Evolutionary conservation across 2,888 invertebrate species (phyloP), one percentile per base, ranked within the genome.

Genomic region (Polietes domitor): DNA sequence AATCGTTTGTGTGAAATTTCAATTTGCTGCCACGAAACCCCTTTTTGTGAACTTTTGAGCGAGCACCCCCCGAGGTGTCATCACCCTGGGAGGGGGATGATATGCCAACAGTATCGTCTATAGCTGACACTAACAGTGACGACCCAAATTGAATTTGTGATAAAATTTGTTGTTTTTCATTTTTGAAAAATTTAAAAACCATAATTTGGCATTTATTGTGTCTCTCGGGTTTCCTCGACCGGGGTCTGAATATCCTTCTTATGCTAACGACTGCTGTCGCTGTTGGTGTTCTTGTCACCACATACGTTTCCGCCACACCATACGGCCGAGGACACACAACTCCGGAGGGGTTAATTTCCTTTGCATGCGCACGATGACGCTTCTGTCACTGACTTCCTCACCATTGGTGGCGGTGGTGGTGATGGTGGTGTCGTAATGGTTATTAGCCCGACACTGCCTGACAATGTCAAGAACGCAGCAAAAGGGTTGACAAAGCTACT

Each of bases 121-220:
- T 9, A 28, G 26, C 26, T n/a, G 24, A 21, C 58, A 32, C 28
- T n/a, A 37, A 32, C 70, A 74, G 58, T 26, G 58, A 32, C 41
- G 55, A 5, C 0, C 71, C 37, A 75, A 75, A 84, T 75, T 84
- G 32, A 78, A 84, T 84, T 84, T 75, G 68, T 78, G 65, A 72
- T 50, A 41, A 74, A 83, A 77, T 53, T 68, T 77, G 41, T n/a
- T n/a, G n/a, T n/a, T n/a, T n/a, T 58, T 73, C 17, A 26, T 26
- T 72, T 71, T 41, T 58, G 43, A 41, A 76, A 81, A 73, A 15
- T 50, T 61, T 80, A 77, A 76, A 84, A 84, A 81, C 84, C 80
- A 84, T 84, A 84, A 84, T 84, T 81, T 84, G 84, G 53, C 80
- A 72, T 78, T 83, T 75, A 80, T 83, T 71, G 71, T 71, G 70